Conservation (phyloP, 2,113 vertebrate genomes). For the Emberiza fucata region DNA sequence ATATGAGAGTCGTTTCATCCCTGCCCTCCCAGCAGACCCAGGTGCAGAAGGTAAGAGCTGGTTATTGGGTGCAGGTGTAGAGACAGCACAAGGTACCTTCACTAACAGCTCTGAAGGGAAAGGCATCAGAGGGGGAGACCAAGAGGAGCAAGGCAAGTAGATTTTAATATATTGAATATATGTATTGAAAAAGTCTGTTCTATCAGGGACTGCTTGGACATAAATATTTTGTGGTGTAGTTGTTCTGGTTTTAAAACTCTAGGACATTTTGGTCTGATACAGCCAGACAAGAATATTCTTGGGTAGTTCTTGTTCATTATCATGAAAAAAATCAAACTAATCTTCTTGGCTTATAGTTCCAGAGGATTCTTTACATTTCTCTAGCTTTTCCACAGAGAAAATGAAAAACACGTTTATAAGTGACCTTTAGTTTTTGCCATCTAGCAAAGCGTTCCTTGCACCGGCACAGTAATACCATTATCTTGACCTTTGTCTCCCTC, state of each 20-base stretch:
- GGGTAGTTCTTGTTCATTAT: not conserved
- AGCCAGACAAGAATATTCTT: not conserved
- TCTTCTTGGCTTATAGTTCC: not conserved
- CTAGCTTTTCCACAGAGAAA: constrained; percentile 7
- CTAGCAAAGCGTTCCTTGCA: not conserved
- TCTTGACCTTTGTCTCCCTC: constrained; percentile 36
- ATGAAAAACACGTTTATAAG: constrained; percentile 35
- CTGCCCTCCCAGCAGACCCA: not conserved
- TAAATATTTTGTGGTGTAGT: not conserved
- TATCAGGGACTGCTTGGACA: not conserved
- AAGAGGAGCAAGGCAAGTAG: not conserved
- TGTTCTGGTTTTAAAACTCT: not conserved
- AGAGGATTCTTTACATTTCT: not conserved
- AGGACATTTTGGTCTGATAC: not conserved
- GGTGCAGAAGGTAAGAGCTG: not conserved
- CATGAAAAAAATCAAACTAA: not conserved
- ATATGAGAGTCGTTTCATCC: rapidly evolving
- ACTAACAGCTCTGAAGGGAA: not conserved
- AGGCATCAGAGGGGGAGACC: not conserved
- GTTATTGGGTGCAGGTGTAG: not conserved
- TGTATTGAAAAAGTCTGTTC: not conserved
- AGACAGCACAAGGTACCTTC: not conserved
- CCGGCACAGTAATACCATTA: constrained; percentile 7
- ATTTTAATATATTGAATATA: not conserved
- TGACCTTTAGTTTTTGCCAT: constrained; percentile 48